Conservation (phyloP, 2,113 vertebrate species). For the Platysteira castanea region DNA sequence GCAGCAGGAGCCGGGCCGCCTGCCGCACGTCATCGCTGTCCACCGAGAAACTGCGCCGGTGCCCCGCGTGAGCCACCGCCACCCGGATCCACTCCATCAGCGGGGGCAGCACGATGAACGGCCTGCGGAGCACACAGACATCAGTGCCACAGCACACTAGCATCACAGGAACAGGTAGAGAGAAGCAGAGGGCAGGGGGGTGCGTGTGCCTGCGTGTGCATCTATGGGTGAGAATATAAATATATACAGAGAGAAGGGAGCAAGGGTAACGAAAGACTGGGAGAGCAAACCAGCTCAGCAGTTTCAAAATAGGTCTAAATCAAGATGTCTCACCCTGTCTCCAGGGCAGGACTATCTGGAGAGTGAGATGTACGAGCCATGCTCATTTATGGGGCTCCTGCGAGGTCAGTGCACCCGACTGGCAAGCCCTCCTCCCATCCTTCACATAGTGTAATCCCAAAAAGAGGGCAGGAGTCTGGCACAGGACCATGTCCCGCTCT, state of each 20-base stretch:
- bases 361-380: not conserved
- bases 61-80: conserved; percentile 89
- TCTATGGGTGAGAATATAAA: not conserved
- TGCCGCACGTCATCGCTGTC: conserved; percentile 98
- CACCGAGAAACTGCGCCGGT: conserved; percentile 95
- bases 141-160: not conserved
- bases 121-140: conserved; percentile 74
- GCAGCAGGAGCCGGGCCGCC: conserved; percentile 91
- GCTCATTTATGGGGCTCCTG: not conserved
- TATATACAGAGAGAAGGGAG: not conserved
- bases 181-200: not conserved
- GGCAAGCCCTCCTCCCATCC: not conserved
- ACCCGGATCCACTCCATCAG: conserved; percentile 99
- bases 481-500: not conserved
- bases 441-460: not conserved
- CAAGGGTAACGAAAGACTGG: not conserved
- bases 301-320: not conserved
- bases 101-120: conserved; percentile 92
- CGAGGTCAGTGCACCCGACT: not conserved
- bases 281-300: not conserved
- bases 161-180: not conserved
- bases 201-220: not conserved
- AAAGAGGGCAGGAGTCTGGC: not conserved
- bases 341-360: not conserved
- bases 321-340: not conserved